Conservation (phyloP, 2,888 invertebrate genomes). For the Kryphioiulus occultus region DNA sequence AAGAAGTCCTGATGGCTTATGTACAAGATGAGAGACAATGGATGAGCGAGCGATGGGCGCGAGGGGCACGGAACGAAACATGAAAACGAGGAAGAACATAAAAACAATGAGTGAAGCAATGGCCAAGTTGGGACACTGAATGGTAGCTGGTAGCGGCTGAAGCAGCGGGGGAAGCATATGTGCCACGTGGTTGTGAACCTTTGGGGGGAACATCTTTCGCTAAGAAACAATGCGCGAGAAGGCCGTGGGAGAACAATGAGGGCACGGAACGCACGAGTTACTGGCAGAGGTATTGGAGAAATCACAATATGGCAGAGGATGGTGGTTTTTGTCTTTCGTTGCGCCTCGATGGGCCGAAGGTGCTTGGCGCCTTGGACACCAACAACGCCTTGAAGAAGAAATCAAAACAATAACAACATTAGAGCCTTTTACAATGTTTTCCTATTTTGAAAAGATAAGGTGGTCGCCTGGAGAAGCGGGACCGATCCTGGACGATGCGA, state of each 20-base stretch:
- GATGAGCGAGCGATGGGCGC: conserved; percentile 13
- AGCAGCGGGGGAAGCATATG: not conserved
- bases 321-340: conserved; percentile 9
- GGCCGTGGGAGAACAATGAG: conserved; percentile 40
- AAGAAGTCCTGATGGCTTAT: not conserved
- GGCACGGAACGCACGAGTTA: conserved; percentile 8
- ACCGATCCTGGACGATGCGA: not conserved
- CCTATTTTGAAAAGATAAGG: not conserved
- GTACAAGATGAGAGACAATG: not conserved
- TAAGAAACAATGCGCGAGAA: conserved; percentile 38
- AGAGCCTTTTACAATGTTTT: conserved; percentile 5
- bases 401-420: not conserved
- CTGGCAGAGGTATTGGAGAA: conserved; percentile 43
- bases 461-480: not conserved
- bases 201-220: not conserved
- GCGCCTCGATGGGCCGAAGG: not conserved
- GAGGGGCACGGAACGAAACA: not conserved
- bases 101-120: conserved; percentile 12
- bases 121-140: conserved; percentile 33
- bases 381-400: not conserved
- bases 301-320: conserved; percentile 42
- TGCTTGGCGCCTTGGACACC: not conserved
- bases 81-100: conserved; percentile 27
- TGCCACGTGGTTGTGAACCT: not conserved
- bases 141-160: not conserved